Percentiles rank a stretch among this genome's conserved stretches.
Conservation (phyloP, 2,113 vertebrate genomes). For the Herpetotheres cachinnans region DNA sequence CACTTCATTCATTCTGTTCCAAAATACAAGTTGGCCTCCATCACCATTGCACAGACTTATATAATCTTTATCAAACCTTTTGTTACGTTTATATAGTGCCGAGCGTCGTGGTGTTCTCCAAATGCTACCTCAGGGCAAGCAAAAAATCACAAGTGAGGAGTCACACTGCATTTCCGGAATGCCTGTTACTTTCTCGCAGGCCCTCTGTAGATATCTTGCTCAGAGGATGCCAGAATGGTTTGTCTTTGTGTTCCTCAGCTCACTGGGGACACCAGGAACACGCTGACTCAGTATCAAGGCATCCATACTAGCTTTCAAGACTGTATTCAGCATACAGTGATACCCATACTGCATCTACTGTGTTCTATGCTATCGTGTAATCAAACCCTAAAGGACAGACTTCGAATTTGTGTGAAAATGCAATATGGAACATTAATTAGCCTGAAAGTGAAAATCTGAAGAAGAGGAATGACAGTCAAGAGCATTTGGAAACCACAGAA, state of each 20-base stretch:
- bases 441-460: neutral
- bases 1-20: neutral
- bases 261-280: neutral
- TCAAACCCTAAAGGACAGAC: neutral
- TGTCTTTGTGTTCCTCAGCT: neutral
- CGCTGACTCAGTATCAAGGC: neutral
- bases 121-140: neutral
- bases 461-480: neutral
- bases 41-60: neutral
- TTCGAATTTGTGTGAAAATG: neutral
- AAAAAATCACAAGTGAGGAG: neutral
- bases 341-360: neutral
- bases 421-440: neutral
- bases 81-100: neutral
- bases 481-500: neutral
- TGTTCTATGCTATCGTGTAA: neutral
- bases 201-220: neutral
- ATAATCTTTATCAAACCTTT: neutral
- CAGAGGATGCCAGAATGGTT: neutral
- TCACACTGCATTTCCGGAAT: neutral
- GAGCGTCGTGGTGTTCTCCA: neutral
- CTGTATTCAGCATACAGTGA: neutral
- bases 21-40: neutral
- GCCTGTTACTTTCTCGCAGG: neutral
- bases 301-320: neutral